phyloP scores from a whole-genome alignment of 2,113 vertebrate species.

The Hystrix cristata region DNA sequence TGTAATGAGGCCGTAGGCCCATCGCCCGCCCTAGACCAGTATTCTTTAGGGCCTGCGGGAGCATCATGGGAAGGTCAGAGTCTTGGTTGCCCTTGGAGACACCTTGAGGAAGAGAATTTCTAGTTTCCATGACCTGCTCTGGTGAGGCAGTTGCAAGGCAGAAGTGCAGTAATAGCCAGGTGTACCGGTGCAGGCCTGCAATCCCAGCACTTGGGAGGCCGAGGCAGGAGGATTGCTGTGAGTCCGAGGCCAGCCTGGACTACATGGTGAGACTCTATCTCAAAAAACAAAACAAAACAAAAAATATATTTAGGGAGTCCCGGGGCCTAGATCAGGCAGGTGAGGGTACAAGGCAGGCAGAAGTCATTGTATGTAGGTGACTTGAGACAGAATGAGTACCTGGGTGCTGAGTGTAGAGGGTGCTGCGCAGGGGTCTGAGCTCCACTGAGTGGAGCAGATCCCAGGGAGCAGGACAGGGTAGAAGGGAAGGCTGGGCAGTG shows the following conservation, averaged over 20 bases:
- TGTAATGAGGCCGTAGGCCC: not conserved
- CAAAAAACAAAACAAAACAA: not conserved
- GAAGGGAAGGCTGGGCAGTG: not conserved
- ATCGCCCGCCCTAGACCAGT: too few relatives aligned
- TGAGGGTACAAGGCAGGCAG: not conserved
- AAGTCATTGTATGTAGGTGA: not conserved
- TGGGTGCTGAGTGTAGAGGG: fast-evolving
- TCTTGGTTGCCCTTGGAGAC: not conserved
- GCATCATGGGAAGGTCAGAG: not conserved
- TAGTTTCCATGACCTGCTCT: not conserved
- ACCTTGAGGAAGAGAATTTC: not conserved
- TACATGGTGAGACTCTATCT: not conserved
- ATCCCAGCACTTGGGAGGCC: not conserved
- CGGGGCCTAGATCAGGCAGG: not conserved
- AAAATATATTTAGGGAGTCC: not conserved
- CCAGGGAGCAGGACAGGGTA: not conserved
- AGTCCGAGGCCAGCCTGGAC: not conserved
- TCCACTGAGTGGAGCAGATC: not conserved
- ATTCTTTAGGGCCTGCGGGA: not conserved
- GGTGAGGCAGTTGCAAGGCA: not conserved
- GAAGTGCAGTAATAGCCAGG: not conserved
- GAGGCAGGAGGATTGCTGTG: not conserved
- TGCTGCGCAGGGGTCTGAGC: not conserved
- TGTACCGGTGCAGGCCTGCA: not conserved
- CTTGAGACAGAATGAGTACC: not conserved